Evolutionary conservation across 2,797 vertebrate species (phyloP).

Genomic region (Molossus molossus): DNA sequence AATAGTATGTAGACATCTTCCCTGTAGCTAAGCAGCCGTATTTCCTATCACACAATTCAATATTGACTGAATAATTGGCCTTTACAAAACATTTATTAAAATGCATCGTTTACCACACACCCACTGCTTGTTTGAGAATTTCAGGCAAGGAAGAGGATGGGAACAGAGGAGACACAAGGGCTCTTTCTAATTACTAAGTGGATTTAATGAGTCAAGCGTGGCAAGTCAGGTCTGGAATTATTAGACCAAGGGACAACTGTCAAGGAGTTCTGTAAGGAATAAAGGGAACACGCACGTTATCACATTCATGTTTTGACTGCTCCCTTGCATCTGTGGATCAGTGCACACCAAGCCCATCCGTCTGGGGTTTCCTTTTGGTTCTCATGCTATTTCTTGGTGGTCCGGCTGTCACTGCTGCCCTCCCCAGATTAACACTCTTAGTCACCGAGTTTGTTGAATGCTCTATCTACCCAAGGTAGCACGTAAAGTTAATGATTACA

Average conservation of each 20-base stretch:
- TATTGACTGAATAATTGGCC: slow-evolving; percentile 88
- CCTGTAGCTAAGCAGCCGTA: slow-evolving; percentile 82
- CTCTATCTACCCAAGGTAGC: slow-evolving; percentile 51
- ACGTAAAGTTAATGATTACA: slow-evolving; percentile 75
- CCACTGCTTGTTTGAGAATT: slow-evolving; percentile 33
- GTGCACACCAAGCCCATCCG: background rate
- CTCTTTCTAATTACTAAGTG: slow-evolving; percentile 59
- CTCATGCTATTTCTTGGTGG: background rate
- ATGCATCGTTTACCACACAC: slow-evolving; percentile 75
- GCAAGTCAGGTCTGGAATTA: background rate
- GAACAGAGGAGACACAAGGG: background rate
- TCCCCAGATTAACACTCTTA: background rate
- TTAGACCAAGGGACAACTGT: background rate
- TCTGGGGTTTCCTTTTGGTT: background rate
- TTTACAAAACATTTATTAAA: slow-evolving; percentile 88
- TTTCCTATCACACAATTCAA: slow-evolving; percentile 89
- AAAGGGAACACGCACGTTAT: background rate
- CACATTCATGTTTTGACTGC: background rate
- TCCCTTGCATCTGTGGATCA: background rate
- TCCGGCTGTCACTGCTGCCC: slow-evolving; percentile 6
- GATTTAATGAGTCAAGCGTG: slow-evolving; percentile 57
- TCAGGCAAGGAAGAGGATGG: slow-evolving; percentile 25
- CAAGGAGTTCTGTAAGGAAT: slow-evolving; percentile 7
- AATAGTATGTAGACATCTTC: slow-evolving; percentile 80
- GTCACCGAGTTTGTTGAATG: slow-evolving; percentile 19